Conservation (phyloP, 2,113 vertebrate genomes). For the Elanus axillaris region DNA sequence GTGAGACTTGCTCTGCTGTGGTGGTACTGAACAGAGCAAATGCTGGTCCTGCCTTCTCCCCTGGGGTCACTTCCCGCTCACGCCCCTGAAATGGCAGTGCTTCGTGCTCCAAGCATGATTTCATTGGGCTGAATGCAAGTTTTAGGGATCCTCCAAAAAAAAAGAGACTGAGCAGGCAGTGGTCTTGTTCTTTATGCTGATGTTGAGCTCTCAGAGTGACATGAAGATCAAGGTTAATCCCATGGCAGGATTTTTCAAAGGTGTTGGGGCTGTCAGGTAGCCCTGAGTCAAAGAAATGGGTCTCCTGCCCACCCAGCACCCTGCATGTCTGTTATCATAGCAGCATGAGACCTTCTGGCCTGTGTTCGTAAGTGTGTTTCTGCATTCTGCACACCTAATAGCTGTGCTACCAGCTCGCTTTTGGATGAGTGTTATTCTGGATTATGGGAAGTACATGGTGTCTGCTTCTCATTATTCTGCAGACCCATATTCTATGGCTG, state of each 20-base stretch:
- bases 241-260: not conserved
- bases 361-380: not conserved
- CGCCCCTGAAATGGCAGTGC: not conserved
- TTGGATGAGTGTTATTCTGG: not conserved
- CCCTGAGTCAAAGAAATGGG: not conserved
- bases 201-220: not conserved
- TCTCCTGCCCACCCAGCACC: not conserved
- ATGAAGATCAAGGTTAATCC: not conserved
- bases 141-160: not conserved
- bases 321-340: rapidly evolving
- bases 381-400: not conserved
- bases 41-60: not conserved
- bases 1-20: not conserved
- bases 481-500: not conserved
- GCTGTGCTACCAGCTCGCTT: not conserved
- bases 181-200: not conserved
- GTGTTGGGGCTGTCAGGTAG: not conserved
- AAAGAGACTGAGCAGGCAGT: not conserved
- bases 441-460: not conserved
- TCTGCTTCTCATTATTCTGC: not conserved
- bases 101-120: rapidly evolving
- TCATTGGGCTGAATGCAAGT: not conserved
- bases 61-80: not conserved
- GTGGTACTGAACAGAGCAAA: not conserved
- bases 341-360: not conserved